These are phyloP conservation scores for Noctua pronuba DNA, from an alignment of 2,888 invertebrate genomes.

Conservation along the genomic window DNA sequence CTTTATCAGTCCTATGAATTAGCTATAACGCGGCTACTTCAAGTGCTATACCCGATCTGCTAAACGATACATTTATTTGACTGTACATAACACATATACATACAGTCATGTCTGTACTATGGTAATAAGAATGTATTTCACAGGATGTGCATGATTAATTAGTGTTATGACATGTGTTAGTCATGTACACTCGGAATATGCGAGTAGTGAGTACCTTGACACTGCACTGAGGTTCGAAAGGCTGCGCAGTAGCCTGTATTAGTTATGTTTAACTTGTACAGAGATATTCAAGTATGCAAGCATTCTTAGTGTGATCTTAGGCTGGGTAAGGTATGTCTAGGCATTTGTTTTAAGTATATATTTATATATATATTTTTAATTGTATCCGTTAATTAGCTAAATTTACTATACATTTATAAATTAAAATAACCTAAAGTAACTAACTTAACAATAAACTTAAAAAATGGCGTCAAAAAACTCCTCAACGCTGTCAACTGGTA, in stretches of 20 bases:
- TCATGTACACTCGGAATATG: not conserved
- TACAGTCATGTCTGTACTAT: constrained; percentile 21
- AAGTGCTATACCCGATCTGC: not conserved
- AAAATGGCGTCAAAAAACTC: too few species aligned
- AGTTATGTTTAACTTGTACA: not conserved
- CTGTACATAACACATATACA: constrained; percentile 6
- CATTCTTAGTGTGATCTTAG: not conserved
- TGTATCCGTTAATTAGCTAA: too few species aligned
- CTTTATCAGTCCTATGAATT: not conserved
- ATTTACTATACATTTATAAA: too few species aligned
- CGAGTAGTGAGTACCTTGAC: constrained; percentile 19
- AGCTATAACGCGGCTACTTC: not conserved
- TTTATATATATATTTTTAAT: too few species aligned
- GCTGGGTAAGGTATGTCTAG: not conserved
- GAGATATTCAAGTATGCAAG: not conserved
- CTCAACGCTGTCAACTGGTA: too few species aligned
- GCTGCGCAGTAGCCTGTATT: not conserved
- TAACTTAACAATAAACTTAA: too few species aligned
- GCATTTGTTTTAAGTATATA: not conserved
- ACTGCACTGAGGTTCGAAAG: constrained; percentile 15
- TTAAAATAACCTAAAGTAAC: too few species aligned
- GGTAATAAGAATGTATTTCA: constrained; percentile 24
- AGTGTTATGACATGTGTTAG: constrained; percentile 9
- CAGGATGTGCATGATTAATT: constrained; percentile 16
- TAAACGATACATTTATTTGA: not conserved